Evolutionary conservation across 2,888 invertebrate genomes (phyloP), one percentile per base, ranked within the genome.

Genomic region (Masnerella sp.): DNA sequence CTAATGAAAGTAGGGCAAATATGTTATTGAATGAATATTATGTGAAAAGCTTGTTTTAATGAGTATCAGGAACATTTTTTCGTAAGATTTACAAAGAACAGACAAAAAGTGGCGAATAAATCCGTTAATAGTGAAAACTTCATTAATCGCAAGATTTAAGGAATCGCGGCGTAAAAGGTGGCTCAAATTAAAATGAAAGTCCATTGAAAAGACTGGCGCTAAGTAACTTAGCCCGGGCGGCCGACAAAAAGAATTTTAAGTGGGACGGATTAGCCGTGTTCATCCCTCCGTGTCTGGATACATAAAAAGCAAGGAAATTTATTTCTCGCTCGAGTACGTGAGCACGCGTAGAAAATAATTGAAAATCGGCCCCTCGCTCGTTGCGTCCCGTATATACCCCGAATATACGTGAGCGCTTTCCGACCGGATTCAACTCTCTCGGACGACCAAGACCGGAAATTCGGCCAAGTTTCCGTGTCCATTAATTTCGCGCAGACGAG

Each of bases 401-500:
- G n/a, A n/a, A 34, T 25, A 11, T 43, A 28, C n/a, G 36, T 32
- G n/a, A n/a, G n/a, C n/a, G n/a, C n/a, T 42, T 42, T 42, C 42
- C 47, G 25, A 17, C 43, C 54, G 70, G n/a, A n/a, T n/a, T n/a
- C n/a, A n/a, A n/a, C n/a, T 52, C 54, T 52, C 61, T 61, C 36
- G 62, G 49, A 36, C 56, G 42, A 70, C 62, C 34, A 56, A 56
- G 42, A 51, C 64, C 70, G 71, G 64, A 71, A 62, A 70, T 70
- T 64, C 54, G 52, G 59, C 62, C 62, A 65, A 65, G 59, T 65
- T 71, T 49, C 64, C 64, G 64, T 64, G 59, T 65, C 65, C 71
- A 65, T 72, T 72, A 72, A 72, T 72, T 72, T 59, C 36, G 45
- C 30, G 54, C 54, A 54, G 54, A 72, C 65, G 59, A 65, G 59